Conservation (phyloP, 92 coral and sea anemone species). For the Virgularia gustaviana region DNA sequence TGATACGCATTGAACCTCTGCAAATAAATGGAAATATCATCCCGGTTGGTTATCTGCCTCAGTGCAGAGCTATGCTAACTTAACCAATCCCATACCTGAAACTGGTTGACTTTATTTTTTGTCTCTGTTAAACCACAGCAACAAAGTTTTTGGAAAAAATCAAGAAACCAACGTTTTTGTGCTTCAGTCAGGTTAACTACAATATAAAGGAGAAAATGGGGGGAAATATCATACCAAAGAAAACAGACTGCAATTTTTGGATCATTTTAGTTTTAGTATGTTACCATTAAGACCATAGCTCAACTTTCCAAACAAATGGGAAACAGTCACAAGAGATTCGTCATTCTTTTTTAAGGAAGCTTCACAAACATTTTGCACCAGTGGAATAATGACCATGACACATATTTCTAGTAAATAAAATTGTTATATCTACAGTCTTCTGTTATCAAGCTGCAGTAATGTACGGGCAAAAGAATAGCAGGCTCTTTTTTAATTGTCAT, state of each 20-base stretch:
- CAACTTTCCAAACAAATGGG: constrained; percentile 86
- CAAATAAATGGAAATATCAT: too few relatives aligned
- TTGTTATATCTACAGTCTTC: too few relatives aligned
- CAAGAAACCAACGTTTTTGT: constrained; percentile 91
- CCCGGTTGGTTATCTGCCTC: too few relatives aligned
- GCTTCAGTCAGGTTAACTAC: constrained; percentile 83
- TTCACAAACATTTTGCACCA: constrained; percentile 91
- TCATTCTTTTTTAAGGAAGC: constrained; percentile 55
- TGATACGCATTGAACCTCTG: constrained; percentile 29
- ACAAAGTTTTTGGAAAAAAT: constrained; percentile 76
- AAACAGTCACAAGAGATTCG: constrained; percentile 68
- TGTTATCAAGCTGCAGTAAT: background rate
- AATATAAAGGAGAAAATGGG: background rate
- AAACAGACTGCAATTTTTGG: background rate
- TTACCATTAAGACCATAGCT: constrained; percentile 92
- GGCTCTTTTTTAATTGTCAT: background rate
- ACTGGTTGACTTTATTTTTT: constrained; percentile 32
- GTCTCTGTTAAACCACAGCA: constrained; percentile 55
- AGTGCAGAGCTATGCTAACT: background rate
- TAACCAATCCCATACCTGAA: constrained; percentile 59
- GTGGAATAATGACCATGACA: constrained; percentile 69
- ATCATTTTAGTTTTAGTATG: too few relatives aligned
- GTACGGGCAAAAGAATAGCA: background rate
- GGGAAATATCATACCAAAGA: background rate
- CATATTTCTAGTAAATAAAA: constrained; percentile 68